Percentiles rank a stretch among this genome's conserved stretches.
phyloP scores from a whole-genome alignment of 1,140 invertebrate species.

The Dufourea novaeangliae region DNA sequence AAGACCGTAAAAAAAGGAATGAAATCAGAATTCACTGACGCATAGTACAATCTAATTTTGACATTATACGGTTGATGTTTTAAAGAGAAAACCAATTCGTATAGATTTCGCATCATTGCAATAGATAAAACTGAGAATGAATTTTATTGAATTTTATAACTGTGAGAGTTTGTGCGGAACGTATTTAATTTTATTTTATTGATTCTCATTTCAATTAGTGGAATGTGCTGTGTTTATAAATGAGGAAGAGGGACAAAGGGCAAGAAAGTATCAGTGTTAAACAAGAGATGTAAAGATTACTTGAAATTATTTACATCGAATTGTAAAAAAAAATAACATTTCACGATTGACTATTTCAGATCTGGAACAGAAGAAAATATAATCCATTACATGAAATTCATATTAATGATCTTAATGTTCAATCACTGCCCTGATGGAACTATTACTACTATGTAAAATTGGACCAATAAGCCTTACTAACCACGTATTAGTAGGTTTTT shows the following conservation, averaged over 20 bases:
- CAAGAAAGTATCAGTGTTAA: neutral
- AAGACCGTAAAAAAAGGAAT: neutral
- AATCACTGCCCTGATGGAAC: conserved; percentile 49
- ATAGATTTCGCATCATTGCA: neutral
- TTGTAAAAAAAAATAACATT: conserved; percentile 13
- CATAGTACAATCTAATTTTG: conserved; percentile 11
- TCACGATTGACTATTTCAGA: conserved; percentile 8
- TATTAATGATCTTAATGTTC: conserved; percentile 20
- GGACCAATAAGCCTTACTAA: conserved; percentile 72
- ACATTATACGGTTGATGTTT: conserved; percentile 9
- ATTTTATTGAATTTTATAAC: neutral
- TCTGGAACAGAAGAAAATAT: neutral
- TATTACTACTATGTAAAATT: conserved; percentile 48
- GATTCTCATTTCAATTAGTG: neutral
- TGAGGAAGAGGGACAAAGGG: neutral
- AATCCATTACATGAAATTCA: conserved; percentile 1
- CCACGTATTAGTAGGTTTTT: conserved; percentile 46
- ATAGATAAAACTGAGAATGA: conserved; percentile 1
- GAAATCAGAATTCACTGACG: conserved; percentile 17
- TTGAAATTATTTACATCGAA: neutral
- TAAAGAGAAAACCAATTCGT: neutral
- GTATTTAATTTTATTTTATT: conserved; percentile 2
- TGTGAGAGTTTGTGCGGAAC: neutral
- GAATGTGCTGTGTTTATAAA: neutral
- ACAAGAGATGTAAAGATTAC: neutral